Base-by-base conservation (phyloP, 2,113 vertebrate species). In the Lamprologus tigripictilis region DNA sequence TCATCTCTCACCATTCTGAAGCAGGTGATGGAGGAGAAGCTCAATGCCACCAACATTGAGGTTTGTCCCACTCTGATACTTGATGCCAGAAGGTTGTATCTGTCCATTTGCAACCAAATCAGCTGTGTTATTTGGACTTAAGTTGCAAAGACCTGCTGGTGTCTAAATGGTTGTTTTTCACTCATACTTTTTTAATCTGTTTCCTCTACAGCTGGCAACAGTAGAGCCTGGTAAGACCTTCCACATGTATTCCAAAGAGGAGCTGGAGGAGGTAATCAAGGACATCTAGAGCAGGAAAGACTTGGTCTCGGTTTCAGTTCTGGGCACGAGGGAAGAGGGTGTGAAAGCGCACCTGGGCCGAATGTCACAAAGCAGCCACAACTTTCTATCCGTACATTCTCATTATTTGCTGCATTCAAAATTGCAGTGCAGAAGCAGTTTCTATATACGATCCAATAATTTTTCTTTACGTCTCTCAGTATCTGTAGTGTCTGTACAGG, bases 11-110 rank as follows among this genome's bases (percentile, higher is more conserved):
- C 98, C 91, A 99, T 99, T 92, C 96, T 99, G 87, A 99, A 99
- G 84, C 99, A 99, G 96, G 99, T 99, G 79, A 99, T 99, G 99
- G 99, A 99, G 94, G 99, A 99, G 95, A 99, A 99, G 71, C 97
- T 99, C 86, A 99, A 99, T n/a, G 97, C 99, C 84, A 99, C 98
- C 89, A 99, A 99, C 92, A 99, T 99, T 16, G 99, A 99, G 98
- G 99, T 99, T 95, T 49, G 91, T 58, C 37, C 6, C 8, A 66
- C 4, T 4, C 61, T 66, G 61, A 9, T 80, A 17, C 9, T 61
- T 68, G 1, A 63, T 14, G 1, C 26, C 37, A 26, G 5, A 80
- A 63, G 3, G 7, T 37, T 58, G 9, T 55, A 61, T 33, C 58
- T 49, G 4, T 54, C 4, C 11, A 40, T 23, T 37, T 21, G 4